Evolutionary conservation across 2,113 vertebrate species (phyloP).

Genomic region (Stegostoma tigrinum): DNA sequence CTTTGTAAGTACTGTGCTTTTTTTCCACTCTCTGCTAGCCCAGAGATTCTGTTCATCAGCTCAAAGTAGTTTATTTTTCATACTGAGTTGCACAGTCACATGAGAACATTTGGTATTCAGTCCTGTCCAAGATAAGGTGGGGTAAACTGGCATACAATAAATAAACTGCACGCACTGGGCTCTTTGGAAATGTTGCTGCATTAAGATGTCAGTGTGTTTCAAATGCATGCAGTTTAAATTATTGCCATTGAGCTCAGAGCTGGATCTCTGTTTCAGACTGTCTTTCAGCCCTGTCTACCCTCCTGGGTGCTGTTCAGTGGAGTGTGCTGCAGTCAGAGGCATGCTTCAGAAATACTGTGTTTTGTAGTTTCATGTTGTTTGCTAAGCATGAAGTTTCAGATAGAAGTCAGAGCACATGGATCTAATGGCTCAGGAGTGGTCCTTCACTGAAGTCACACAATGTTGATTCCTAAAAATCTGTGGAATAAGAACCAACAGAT

Average conservation of each 20-base stretch:
- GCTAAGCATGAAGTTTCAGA: not conserved
- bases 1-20: not conserved
- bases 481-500: not conserved
- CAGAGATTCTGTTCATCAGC: not conserved
- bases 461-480: not conserved
- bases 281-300: not conserved
- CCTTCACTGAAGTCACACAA: not conserved
- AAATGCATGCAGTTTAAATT: not conserved
- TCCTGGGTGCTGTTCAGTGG: constrained; percentile 3
- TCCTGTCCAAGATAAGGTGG: not conserved
- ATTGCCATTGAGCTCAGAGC: not conserved
- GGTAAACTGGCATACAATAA: not conserved
- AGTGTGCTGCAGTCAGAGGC: constrained; percentile 4
- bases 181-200: not conserved
- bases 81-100: not conserved
- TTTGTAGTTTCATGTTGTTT: not conserved
- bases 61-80: not conserved
- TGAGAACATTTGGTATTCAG: not conserved
- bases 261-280: not conserved
- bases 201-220: not conserved
- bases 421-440: not conserved
- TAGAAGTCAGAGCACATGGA: not conserved
- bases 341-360: not conserved
- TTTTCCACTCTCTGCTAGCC: not conserved
- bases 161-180: not conserved